Evolutionary conservation across 2,797 vertebrate species (phyloP).

Genomic region (Triplophysa bombifrons): DNA sequence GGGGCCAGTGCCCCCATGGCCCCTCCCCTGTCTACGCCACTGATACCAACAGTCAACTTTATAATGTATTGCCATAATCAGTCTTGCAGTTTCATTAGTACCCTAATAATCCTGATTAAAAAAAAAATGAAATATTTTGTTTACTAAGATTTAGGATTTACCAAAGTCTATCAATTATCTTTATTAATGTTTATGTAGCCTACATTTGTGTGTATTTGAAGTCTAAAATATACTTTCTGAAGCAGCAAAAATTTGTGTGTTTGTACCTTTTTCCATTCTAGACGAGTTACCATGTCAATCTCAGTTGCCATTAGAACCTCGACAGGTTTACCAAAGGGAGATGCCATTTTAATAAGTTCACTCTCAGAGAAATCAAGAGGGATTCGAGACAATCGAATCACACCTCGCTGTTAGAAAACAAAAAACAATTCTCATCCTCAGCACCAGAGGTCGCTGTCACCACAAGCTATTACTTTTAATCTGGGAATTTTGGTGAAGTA

Average conservation of each 20-base stretch:
- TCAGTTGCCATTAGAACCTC: constrained; percentile 30
- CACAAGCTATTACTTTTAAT: neutral
- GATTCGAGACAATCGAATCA: constrained; percentile 43
- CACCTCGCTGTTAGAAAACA: constrained; percentile 18
- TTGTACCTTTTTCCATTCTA: constrained; percentile 21
- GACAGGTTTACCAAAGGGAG: constrained; percentile 70
- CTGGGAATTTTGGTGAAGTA: neutral
- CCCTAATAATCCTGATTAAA: too few relatives aligned
- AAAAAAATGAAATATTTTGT: too few relatives aligned
- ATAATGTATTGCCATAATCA: neutral
- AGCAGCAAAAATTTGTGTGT: neutral
- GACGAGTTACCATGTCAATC: constrained; percentile 60
- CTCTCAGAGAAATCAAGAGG: constrained; percentile 24
- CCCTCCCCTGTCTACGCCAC: too few relatives aligned
- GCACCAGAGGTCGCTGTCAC: constrained; percentile 15
- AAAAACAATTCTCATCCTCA: neutral
- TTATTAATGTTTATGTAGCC: too few relatives aligned
- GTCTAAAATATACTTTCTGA: neutral
- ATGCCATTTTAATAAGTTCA: constrained; percentile 68
- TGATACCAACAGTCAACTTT: neutral
- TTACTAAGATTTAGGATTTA: too few relatives aligned
- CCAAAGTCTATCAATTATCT: too few relatives aligned
- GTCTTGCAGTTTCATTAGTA: neutral
- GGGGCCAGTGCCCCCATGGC: too few relatives aligned
- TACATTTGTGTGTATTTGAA: too few relatives aligned